Conservation (phyloP, 2,113 vertebrate genomes). For the Telmatochromis bifrenatus region DNA sequence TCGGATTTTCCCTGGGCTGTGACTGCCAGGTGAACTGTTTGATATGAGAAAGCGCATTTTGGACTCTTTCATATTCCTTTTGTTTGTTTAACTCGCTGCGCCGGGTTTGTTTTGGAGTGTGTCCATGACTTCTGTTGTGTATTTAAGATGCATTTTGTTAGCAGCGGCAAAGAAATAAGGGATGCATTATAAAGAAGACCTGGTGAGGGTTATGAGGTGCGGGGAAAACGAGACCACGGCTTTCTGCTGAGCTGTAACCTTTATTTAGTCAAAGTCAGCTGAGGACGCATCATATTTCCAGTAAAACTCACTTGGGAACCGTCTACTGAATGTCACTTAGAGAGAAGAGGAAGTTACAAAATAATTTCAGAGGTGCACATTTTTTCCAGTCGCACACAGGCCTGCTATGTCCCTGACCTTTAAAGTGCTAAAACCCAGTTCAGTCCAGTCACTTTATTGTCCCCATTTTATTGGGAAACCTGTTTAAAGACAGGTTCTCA, state of each 20-base stretch:
- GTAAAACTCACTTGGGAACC: background rate
- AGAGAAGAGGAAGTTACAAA: background rate
- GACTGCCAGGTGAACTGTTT: background rate
- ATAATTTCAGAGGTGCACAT: background rate
- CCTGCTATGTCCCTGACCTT: constrained; percentile 1
- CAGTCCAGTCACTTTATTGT: background rate
- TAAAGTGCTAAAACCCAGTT: background rate
- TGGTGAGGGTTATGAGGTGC: background rate
- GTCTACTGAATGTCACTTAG: background rate
- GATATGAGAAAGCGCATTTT: background rate
- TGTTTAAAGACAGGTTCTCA: background rate
- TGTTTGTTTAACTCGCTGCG: background rate
- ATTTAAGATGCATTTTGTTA: background rate
- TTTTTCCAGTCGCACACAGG: background rate
- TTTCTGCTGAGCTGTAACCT: background rate
- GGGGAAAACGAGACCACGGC: background rate
- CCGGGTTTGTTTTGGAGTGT: background rate
- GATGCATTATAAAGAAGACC: background rate
- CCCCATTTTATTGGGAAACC: background rate
- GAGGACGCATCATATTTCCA: background rate
- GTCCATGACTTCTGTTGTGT: background rate
- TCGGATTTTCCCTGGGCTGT: background rate
- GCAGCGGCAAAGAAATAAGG: background rate
- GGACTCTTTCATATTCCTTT: background rate
- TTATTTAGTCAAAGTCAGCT: background rate